Evolutionary conservation across 2,797 vertebrate genomes (phyloP).

Genomic region (Scolopax bukidnonensis): DNA sequence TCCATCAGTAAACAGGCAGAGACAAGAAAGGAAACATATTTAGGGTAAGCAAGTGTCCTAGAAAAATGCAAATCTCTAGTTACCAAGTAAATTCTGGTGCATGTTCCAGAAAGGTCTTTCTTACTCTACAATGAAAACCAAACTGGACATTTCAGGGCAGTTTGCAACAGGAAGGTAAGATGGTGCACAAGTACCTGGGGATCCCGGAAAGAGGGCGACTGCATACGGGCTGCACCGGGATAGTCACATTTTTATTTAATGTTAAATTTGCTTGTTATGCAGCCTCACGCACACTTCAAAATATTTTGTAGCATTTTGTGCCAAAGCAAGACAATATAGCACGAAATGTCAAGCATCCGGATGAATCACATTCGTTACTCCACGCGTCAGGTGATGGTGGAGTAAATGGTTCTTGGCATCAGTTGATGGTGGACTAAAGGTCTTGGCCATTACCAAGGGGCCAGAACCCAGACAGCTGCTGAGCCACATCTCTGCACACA

Average conservation of each 20-base stretch:
- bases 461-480: not conserved
- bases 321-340: rapidly evolving
- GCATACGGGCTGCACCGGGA: not conserved
- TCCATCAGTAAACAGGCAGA: not conserved
- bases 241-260: not conserved
- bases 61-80: not conserved
- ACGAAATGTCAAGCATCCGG: rapidly evolving
- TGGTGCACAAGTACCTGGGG: rapidly evolving
- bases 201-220: rapidly evolving
- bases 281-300: not conserved
- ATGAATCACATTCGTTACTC: rapidly evolving
- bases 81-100: not conserved
- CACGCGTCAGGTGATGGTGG: no score
- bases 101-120: not conserved
- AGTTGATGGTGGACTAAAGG: rapidly evolving
- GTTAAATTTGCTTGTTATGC: not conserved
- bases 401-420: not conserved
- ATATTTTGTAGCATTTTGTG: rapidly evolving
- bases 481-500: not conserved
- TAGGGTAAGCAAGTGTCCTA: not conserved
- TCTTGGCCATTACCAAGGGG: not conserved
- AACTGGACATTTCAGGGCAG: rapidly evolving
- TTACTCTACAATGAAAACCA: rapidly evolving
- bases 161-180: not conserved
- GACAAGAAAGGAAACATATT: not conserved